Evolutionary conservation across 1,140 invertebrate genomes (phyloP), one percentile per base, ranked within the genome.

Genomic region (Psix sp.): DNA sequence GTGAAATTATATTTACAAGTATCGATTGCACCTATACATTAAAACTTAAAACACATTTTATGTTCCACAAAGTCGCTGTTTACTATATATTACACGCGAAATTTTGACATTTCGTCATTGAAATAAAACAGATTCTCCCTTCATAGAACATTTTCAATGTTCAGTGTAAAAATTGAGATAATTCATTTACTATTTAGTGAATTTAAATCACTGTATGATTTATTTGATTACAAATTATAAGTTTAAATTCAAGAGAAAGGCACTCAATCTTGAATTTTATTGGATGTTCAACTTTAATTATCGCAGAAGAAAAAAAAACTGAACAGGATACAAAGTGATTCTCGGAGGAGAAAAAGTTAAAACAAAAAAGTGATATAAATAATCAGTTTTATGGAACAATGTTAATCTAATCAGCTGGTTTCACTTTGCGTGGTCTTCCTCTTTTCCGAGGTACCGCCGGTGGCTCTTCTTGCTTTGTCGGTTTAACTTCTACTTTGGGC

Each of bases 1-100:
- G 36, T 67, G 42, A 74, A 74, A 42, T 73, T 49, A 74, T 74
- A 67, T 74, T 74, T 74, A 74, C 70, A 74, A 56, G 40, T 60
- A 67, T 76, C 67, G 67, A 72, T 77, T 68, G 59, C 57, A 63
- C 60, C 62, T 62, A 46, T 60, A 51, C 31, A 62, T 63, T 65
- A 42, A 66, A 62, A 59, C 26, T 67, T 33, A 33, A 66, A 40
- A 66, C 24, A 59, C 14, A 40, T 40, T 57, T 40, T 17, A 66
- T 66, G 11, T 40, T 54, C 39, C 11, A 13, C 33, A 60, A 60
- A 73, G 24, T 11, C 5, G 9, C 26, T 52, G 13, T 38, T 21
- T 59, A 63, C 14, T 72, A 57, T 68, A 57, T 31, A 63, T 63
- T 63, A 57, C 72, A 68, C 0, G 10, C 6, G 17, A 42, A 48